Conservation (phyloP, 2,888 invertebrate genomes). For the Harpagoxenus sublaevis region DNA sequence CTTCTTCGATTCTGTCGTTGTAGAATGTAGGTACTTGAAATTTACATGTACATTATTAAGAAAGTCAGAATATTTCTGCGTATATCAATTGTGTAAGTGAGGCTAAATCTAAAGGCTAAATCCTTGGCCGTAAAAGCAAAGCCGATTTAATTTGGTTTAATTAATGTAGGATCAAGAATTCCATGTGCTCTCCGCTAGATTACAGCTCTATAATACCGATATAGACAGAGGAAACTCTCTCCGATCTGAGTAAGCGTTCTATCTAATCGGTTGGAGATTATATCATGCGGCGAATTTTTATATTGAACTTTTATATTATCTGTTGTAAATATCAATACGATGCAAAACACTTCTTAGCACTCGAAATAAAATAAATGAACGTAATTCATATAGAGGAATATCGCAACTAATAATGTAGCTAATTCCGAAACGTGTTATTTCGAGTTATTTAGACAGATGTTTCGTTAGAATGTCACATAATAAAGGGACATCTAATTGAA, state of each 20-base stretch:
- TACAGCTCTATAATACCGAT: constrained; percentile 4
- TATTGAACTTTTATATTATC: background rate
- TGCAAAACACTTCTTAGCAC: background rate
- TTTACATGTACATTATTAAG: constrained; percentile 5
- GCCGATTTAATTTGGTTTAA: constrained; percentile 37
- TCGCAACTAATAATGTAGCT: background rate
- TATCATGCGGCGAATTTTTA: background rate
- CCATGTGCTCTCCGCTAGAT: constrained; percentile 1
- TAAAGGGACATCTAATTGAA: background rate
- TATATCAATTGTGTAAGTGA: background rate
- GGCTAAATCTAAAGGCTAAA: background rate
- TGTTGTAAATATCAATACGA: background rate
- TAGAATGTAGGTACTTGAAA: background rate
- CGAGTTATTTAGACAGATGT: background rate
- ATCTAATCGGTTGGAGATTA: background rate
- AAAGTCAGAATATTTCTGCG: background rate
- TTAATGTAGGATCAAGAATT: constrained; percentile 17
- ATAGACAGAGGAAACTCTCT: background rate
- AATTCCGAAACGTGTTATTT: background rate
- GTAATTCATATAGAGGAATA: background rate
- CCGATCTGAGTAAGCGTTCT: background rate
- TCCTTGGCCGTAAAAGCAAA: background rate
- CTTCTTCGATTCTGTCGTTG: background rate
- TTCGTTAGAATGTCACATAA: background rate
- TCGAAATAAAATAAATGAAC: background rate